Conservation (phyloP, 2,113 vertebrate genomes). For the Sturnus vulgaris region DNA sequence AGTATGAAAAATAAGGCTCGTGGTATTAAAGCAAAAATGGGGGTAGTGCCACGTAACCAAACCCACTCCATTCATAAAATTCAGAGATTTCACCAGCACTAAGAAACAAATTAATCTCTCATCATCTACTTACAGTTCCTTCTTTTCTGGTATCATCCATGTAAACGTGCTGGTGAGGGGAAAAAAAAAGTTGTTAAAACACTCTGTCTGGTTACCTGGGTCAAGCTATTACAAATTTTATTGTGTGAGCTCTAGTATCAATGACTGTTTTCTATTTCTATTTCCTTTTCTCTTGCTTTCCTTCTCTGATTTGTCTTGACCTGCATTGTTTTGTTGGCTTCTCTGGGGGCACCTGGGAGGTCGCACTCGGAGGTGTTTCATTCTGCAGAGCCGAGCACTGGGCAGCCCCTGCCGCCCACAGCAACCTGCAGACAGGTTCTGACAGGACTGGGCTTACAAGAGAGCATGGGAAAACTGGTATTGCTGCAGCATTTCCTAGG, state of each 20-base stretch:
- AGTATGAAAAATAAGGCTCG: not conserved
- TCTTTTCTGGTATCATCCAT: not conserved
- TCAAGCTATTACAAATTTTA: not conserved
- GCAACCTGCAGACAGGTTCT: not conserved
- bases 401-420: not conserved
- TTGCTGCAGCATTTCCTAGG: not conserved
- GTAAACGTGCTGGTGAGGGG: not conserved
- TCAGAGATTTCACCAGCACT: not conserved
- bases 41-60: not conserved
- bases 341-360: not conserved
- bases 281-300: not conserved
- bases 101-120: not conserved
- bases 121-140: not conserved
- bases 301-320: slow-evolving; percentile 1
- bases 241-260: slow-evolving; percentile 15
- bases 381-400: not conserved
- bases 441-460: not conserved
- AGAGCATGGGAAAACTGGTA: not conserved
- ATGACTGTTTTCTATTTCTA: not conserved
- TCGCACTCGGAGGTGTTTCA: not conserved
- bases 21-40: not conserved
- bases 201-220: not conserved
- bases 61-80: not conserved
- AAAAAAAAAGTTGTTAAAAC: not conserved
- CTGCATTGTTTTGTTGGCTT: not conserved